Conservation (phyloP, 92 coral and sea anemone genomes). For the Porites cylindrica region DNA sequence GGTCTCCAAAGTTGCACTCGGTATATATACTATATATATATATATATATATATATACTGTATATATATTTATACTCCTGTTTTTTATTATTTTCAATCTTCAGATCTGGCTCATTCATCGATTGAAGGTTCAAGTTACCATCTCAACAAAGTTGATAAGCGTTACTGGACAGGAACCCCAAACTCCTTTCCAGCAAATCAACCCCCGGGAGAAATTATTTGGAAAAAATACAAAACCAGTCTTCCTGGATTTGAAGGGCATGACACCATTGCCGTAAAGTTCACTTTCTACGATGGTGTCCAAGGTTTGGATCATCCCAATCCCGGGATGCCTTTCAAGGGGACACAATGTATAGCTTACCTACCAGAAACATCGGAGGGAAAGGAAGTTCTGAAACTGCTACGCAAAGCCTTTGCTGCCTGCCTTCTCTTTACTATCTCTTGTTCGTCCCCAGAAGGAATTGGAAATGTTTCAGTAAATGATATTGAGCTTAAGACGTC, state of each 20-base stretch:
- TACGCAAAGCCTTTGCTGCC: slow-evolving; percentile 60
- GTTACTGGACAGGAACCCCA: background rate
- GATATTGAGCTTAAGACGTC: slow-evolving; percentile 34
- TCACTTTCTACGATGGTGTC: slow-evolving; percentile 48
- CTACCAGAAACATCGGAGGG: slow-evolving; percentile 62
- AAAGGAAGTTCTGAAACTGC: slow-evolving; percentile 36
- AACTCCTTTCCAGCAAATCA: slow-evolving; percentile 19
- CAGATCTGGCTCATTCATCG: background rate
- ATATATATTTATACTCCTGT: too few species aligned
- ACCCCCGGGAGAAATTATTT: slow-evolving; percentile 64
- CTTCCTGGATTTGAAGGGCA: slow-evolving; percentile 29
- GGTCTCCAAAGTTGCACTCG: too few species aligned
- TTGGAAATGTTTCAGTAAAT: background rate
- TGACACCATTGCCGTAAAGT: slow-evolving; percentile 41
- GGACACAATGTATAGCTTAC: slow-evolving; percentile 30
- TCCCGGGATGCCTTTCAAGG: slow-evolving; percentile 46
- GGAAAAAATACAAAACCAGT: slow-evolving; percentile 6
- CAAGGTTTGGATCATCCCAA: slow-evolving; percentile 62
- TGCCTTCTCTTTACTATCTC: slow-evolving; percentile 50
- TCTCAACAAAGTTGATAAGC: background rate
- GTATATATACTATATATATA: too few species aligned
- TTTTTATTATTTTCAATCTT: background rate
- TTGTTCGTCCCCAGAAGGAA: background rate
- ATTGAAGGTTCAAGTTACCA: too few species aligned
- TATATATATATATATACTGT: too few species aligned